Percentiles rank a stretch among this genome's conserved stretches.
These are phyloP conservation scores for Stichodactyla helianthus DNA, from an alignment of 64 coral and sea anemone species.

Conservation along the genomic window DNA sequence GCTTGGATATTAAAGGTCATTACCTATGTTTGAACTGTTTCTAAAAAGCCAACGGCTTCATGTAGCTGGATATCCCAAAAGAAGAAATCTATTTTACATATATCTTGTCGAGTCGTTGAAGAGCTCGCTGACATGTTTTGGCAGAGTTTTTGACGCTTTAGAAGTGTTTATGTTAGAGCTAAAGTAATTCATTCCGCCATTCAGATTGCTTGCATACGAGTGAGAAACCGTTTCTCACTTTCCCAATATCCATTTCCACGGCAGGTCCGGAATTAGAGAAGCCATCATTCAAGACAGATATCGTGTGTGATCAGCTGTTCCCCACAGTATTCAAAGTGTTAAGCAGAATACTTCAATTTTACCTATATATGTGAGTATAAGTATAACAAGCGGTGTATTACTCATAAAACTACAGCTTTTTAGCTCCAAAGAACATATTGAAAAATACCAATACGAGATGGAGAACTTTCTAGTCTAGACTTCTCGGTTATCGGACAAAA, in stretches of 20 bases:
- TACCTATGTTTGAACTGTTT: background rate
- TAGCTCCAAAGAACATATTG: background rate
- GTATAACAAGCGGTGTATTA: background rate
- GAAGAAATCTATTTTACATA: background rate
- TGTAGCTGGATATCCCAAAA: background rate
- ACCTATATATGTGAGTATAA: constrained; percentile 10
- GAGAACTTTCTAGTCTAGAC: background rate
- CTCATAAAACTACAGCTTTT: too few species aligned
- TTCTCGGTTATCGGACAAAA: background rate
- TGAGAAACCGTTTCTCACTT: background rate
- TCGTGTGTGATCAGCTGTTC: background rate
- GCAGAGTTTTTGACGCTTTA: background rate
- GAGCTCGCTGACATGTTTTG: background rate
- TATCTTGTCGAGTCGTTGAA: background rate
- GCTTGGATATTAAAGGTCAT: background rate
- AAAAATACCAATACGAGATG: background rate
- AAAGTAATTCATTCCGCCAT: background rate
- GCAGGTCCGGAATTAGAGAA: background rate
- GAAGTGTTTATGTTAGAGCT: background rate
- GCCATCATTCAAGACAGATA: background rate
- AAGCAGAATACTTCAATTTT: constrained; percentile 1
- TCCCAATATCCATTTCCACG: background rate
- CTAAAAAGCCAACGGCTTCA: background rate
- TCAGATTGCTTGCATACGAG: too few species aligned
- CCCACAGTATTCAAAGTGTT: background rate